Percentiles rank a stretch among this genome's conserved stretches.
These are phyloP conservation scores for Corbicula japonica DNA, from an alignment of 2,888 invertebrate species.

Conservation along the genomic window DNA sequence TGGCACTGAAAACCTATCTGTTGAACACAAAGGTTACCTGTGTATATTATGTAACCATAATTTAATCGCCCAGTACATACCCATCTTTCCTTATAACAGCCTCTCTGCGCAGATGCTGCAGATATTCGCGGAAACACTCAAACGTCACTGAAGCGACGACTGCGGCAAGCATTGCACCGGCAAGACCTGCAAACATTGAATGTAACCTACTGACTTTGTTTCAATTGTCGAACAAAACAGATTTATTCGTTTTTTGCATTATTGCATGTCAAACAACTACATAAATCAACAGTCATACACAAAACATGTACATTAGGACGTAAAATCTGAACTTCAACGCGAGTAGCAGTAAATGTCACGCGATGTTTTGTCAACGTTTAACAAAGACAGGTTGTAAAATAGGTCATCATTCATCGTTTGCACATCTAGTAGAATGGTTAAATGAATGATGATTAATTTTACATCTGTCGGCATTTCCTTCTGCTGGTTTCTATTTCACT, in stretches of 20 bases:
- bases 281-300: not conserved
- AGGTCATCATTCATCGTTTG: too few relatives aligned
- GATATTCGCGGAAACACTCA: conserved; percentile 64
- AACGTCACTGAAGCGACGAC: conserved; percentile 49
- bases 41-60: too few relatives aligned
- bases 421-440: too few relatives aligned
- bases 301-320: not conserved
- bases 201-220: not conserved
- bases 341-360: not conserved
- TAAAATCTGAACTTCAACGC: not conserved
- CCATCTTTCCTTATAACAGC: conserved; percentile 26
- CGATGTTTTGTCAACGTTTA: too few relatives aligned
- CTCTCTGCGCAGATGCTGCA: conserved; percentile 37
- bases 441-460: too few relatives aligned
- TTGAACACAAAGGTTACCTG: too few relatives aligned
- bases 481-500: too few relatives aligned
- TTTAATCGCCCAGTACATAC: too few relatives aligned
- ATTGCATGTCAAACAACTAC: not conserved
- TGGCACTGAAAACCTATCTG: too few relatives aligned
- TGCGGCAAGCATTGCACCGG: conserved; percentile 59
- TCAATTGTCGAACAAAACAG: not conserved
- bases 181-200: conserved; percentile 36
- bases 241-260: not conserved
- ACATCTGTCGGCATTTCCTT: too few relatives aligned
- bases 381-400: too few relatives aligned